Percentiles rank a stretch among this genome's conserved stretches.
phyloP scores from a whole-genome alignment of 2,797 vertebrate species.

The Tokudaia muenninki region DNA sequence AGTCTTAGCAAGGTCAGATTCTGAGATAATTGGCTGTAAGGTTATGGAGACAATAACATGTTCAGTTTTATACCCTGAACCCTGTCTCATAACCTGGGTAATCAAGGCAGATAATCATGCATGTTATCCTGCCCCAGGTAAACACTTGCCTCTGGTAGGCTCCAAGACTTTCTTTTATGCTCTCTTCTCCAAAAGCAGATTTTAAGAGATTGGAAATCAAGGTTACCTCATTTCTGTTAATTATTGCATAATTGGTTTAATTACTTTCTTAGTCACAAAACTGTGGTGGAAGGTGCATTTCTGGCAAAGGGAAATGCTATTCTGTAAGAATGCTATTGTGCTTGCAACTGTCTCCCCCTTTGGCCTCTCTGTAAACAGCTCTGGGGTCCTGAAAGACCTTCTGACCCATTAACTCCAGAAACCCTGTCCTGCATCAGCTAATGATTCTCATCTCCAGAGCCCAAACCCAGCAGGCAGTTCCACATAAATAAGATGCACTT shows the following conservation, averaged over 20 bases:
- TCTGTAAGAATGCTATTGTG: not conserved
- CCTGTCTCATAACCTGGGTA: slow-evolving; percentile 53
- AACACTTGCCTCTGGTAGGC: slow-evolving; percentile 13
- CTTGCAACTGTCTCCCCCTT: not conserved
- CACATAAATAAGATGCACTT: slow-evolving; percentile 38
- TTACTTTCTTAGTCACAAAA: slow-evolving; percentile 52
- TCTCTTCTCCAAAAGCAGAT: slow-evolving; percentile 14
- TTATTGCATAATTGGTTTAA: slow-evolving; percentile 45
- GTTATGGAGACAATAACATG: slow-evolving; percentile 41
- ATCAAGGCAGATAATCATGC: slow-evolving; percentile 61
- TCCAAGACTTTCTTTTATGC: slow-evolving; percentile 58
- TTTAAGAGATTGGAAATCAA: slow-evolving; percentile 67
- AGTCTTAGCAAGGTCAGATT: slow-evolving; percentile 73
- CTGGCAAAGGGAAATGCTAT: not conserved
- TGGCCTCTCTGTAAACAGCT: slow-evolving; percentile 29
- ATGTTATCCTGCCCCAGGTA: slow-evolving; percentile 24
- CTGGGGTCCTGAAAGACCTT: slow-evolving; percentile 40
- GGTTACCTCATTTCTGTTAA: slow-evolving; percentile 50
- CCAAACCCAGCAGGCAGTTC: slow-evolving; percentile 48
- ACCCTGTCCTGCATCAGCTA: slow-evolving; percentile 41
- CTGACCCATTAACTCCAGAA: slow-evolving; percentile 38
- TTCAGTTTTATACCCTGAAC: slow-evolving; percentile 52
- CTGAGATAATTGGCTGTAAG: slow-evolving; percentile 75
- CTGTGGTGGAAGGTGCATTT: not conserved
- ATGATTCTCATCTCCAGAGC: slow-evolving; percentile 54